Evolutionary conservation across 2,797 vertebrate species (phyloP), one percentile per base, ranked within the genome.

Genomic region (Tadarida brasiliensis): DNA sequence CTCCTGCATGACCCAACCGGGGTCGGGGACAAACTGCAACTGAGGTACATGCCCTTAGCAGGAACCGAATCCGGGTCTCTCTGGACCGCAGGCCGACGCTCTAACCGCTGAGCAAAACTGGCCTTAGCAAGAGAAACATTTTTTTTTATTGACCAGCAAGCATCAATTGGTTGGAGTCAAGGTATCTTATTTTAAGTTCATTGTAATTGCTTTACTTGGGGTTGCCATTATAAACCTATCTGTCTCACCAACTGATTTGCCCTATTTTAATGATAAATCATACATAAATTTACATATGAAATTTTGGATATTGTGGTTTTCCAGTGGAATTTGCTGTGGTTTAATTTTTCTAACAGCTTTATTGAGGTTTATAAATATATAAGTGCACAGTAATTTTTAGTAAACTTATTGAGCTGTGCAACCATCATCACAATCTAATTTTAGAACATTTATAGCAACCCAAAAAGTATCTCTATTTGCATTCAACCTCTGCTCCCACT

Each of bases 301-400:
- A 70, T 22, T n/a, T 61, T 85, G 71, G 22, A 80, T 87, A 80
- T 35, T 89, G 19, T 84, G 4, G 56, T 20, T 63, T 56, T 71
- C 56, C 1, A 22, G 11, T 70, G 61, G 78, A 51, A 70, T 71
- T 90, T 56, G 56, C 17, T 86, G 15, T 80, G 56, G 33, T 44
- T 90, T 90, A 78, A 78, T 85, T 85, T 85, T 90, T 78, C 47
- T 65, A 73, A 74, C 12, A 86, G 65, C 16, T 87, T 63, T 73
- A 73, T 63, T 81, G 82, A 86, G n/a, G 12, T 78, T 20, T 81
- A 39, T 80, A 39, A 71, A 87, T 63, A 71, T 81, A 59, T 54
- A 51, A 81, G 30, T 81, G 22, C 51, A 80, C 2, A 39, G 22
- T 71, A 47, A 87, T 71, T 80, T 80, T 71, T 80, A 71, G 44